Evolutionary conservation across 2,888 invertebrate genomes (phyloP).

Genomic region (Rhyacophila evoluta): DNA sequence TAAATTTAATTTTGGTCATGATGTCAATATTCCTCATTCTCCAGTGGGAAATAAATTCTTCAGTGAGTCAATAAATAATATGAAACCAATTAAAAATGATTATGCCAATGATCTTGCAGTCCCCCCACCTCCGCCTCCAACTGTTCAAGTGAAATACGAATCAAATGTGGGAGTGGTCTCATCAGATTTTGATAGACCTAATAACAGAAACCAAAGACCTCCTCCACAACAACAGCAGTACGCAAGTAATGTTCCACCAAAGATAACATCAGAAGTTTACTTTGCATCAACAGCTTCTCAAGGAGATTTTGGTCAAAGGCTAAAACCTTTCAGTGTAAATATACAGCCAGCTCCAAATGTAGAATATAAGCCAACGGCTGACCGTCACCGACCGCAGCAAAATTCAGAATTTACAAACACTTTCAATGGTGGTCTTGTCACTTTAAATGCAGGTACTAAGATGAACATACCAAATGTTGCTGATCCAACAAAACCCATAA

Average conservation of each 20-base stretch:
- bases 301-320: slow-evolving; percentile 59
- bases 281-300: slow-evolving; percentile 65
- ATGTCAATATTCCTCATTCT: slow-evolving; percentile 45
- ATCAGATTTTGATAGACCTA: slow-evolving; percentile 61
- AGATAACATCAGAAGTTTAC: slow-evolving; percentile 69
- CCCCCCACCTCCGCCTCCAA: slow-evolving; percentile 67
- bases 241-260: slow-evolving; percentile 62
- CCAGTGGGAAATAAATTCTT: slow-evolving; percentile 46
- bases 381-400: slow-evolving; percentile 35
- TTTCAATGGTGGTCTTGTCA: slow-evolving; percentile 52
- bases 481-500: background rate
- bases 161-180: slow-evolving; percentile 55
- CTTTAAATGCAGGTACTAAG: slow-evolving; percentile 52
- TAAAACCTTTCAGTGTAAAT: slow-evolving; percentile 63
- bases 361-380: slow-evolving; percentile 41
- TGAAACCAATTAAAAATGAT: slow-evolving; percentile 57
- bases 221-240: slow-evolving; percentile 56
- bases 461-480: slow-evolving; percentile 48
- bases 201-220: slow-evolving; percentile 63
- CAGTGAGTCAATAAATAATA: slow-evolving; percentile 36
- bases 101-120: slow-evolving; percentile 68
- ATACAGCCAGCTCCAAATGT: slow-evolving; percentile 58
- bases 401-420: slow-evolving; percentile 48
- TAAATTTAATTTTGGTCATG: slow-evolving; percentile 46
- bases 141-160: slow-evolving; percentile 58